A percentile compares a stretch with the other conserved stretches of the same genome.
These are phyloP conservation scores for Nannoperca obscura DNA, from an alignment of 2,797 vertebrate species.

Conservation along the genomic window DNA sequence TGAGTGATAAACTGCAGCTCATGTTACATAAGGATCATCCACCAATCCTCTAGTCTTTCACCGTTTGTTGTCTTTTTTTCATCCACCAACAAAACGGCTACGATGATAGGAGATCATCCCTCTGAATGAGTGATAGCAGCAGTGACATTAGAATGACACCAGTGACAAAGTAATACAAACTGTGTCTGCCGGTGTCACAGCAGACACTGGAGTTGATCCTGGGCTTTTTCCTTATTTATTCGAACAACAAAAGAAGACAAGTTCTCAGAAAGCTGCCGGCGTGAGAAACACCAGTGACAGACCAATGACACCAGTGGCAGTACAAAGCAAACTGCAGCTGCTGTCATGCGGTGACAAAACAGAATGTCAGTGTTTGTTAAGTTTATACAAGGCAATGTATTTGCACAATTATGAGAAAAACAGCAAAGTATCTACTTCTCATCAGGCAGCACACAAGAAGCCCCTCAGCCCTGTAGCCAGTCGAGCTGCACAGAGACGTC, in stretches of 20 bases:
- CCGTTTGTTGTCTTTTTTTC: conserved; percentile 42
- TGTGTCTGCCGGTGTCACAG: conserved; percentile 52
- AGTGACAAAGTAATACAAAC: conserved; percentile 58
- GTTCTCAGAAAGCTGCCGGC: conserved; percentile 43
- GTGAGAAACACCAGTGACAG: conserved; percentile 46
- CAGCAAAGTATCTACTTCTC: conserved; percentile 1
- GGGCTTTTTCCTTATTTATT: conserved; percentile 37
- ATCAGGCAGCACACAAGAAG: conserved; percentile 1
- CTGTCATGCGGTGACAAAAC: conserved; percentile 16
- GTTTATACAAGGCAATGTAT: background rate
- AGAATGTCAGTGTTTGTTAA: conserved; percentile 13
- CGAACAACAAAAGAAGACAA: conserved; percentile 48
- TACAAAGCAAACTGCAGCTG: conserved; percentile 33
- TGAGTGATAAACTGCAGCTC: conserved; percentile 24
- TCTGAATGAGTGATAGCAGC: conserved; percentile 54
- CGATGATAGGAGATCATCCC: conserved; percentile 49
- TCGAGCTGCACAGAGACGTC: no score
- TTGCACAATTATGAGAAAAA: conserved; percentile 14
- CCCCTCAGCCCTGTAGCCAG: no score
- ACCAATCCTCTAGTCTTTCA: conserved; percentile 17
- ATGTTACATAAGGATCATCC: conserved; percentile 28
- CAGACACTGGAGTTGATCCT: conserved; percentile 51
- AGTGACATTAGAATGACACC: conserved; percentile 55
- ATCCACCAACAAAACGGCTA: conserved; percentile 1
- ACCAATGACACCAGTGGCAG: conserved; percentile 46